Conservation (phyloP, 2,113 vertebrate genomes). For the Vidua chalybeata region DNA sequence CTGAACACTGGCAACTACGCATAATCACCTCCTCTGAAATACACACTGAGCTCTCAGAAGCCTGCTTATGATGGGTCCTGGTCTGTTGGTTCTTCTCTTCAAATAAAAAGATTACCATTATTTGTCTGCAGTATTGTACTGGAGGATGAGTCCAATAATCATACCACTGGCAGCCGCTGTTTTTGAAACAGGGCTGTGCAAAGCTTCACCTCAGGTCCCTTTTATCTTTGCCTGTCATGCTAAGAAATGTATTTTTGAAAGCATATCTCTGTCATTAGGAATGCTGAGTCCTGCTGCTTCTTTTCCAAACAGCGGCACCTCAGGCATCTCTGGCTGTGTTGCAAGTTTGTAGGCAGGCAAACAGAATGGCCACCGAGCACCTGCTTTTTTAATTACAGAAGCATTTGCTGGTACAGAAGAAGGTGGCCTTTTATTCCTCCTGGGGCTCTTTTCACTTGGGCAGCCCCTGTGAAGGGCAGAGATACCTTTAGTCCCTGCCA, state of each 20-base stretch:
- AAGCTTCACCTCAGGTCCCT: background rate
- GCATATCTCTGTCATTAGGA: background rate
- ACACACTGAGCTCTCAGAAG: background rate
- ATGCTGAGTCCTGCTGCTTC: background rate
- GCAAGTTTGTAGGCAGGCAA: background rate
- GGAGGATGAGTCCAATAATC: background rate
- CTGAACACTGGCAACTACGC: background rate
- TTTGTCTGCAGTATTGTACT: background rate
- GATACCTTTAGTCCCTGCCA: background rate
- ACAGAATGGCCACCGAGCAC: background rate
- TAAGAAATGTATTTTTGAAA: slow-evolving; percentile 3
- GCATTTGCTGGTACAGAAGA: background rate
- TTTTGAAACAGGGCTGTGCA: background rate
- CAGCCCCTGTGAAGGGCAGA: background rate
- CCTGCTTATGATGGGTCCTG: background rate
- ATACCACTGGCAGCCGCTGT: background rate
- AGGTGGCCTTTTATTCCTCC: background rate
- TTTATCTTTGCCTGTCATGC: background rate
- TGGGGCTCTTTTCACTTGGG: background rate
- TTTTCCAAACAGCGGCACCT: background rate
- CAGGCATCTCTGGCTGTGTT: background rate
- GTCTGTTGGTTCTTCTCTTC: background rate
- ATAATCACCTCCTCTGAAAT: background rate
- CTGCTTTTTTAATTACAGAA: slow-evolving; percentile 13
- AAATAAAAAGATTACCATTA: background rate